Percentiles rank a stretch among this genome's conserved stretches.
Conservation (phyloP, 2,888 invertebrate species). For the Bembecia ichneumoniformis region DNA sequence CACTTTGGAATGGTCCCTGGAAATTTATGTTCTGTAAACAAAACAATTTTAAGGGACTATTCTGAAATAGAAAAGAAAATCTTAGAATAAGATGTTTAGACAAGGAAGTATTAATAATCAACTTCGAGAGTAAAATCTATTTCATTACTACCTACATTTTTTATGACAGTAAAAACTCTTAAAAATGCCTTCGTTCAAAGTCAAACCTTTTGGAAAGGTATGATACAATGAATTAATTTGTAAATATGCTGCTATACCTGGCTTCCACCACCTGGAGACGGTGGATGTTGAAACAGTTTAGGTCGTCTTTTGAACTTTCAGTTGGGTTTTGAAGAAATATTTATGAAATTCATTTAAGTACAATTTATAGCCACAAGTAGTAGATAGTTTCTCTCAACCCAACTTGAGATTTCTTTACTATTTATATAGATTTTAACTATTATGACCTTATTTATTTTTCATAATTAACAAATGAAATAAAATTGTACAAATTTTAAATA, state of each 20-base stretch:
- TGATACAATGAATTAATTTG: too few relatives aligned
- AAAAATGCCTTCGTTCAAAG: too few relatives aligned
- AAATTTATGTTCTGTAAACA: conserved; percentile 21
- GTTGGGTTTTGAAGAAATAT: conserved; percentile 67
- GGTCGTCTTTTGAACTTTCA: conserved; percentile 55
- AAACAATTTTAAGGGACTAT: conserved; percentile 49
- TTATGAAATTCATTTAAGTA: conserved; percentile 1
- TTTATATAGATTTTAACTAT: conserved; percentile 50
- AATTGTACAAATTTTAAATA: conserved; percentile 57
- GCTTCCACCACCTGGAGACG: too few relatives aligned
- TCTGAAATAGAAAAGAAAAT: conserved; percentile 35
- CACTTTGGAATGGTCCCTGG: conserved; percentile 61
- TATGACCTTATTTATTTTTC: conserved; percentile 58
- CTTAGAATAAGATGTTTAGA: too few relatives aligned
- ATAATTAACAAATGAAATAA: conserved; percentile 57
- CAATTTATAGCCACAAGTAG: neutral
- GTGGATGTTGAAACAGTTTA: neutral
- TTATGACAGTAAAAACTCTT: too few relatives aligned
- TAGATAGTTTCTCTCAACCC: conserved; percentile 58
- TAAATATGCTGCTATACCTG: too few relatives aligned
- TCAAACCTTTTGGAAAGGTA: too few relatives aligned
- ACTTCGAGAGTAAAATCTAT: too few relatives aligned
- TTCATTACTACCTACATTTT: too few relatives aligned
- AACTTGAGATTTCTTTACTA: conserved; percentile 69
- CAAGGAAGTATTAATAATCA: neutral